These are phyloP conservation scores for Yoshiicerus persimilis DNA, from an alignment of 1,140 invertebrate species.

Conservation along the genomic window DNA sequence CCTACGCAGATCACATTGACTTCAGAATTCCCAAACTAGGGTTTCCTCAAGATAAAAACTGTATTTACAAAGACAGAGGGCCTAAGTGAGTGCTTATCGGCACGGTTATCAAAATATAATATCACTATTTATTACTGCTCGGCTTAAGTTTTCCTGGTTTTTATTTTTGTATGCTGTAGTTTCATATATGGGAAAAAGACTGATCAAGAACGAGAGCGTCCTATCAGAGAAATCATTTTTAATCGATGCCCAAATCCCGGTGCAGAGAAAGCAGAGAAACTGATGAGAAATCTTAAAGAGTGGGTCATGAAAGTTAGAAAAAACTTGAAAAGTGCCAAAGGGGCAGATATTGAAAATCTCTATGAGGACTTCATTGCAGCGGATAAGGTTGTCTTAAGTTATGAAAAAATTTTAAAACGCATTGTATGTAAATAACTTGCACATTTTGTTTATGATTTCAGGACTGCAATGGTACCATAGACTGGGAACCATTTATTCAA, in stretches of 20 bases:
- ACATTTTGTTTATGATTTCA: background rate
- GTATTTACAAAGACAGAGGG: background rate
- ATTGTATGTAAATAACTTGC: background rate
- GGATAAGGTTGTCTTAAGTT: background rate
- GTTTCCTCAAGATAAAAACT: slow-evolving; percentile 13
- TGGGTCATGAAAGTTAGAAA: slow-evolving; percentile 38
- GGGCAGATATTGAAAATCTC: slow-evolving; percentile 25
- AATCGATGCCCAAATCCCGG: slow-evolving; percentile 39
- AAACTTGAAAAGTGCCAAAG: background rate
- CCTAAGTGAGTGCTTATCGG: background rate
- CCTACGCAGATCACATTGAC: slow-evolving; percentile 46
- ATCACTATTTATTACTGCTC: background rate
- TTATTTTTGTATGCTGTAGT: background rate
- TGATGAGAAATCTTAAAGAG: slow-evolving; percentile 35
- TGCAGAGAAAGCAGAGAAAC: slow-evolving; percentile 24
- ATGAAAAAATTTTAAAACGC: background rate
- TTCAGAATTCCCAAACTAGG: slow-evolving; percentile 42
- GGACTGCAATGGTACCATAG: slow-evolving; percentile 33
- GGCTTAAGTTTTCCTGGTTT: background rate
- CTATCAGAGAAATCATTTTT: slow-evolving; percentile 43
- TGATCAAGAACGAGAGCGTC: slow-evolving; percentile 31
- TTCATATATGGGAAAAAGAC: slow-evolving; percentile 32
- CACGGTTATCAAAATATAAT: background rate
- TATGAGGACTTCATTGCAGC: slow-evolving; percentile 36
- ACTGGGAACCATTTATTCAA: slow-evolving; percentile 40